Evolutionary conservation across 2,888 invertebrate species (phyloP).

Genomic region (Ophion costatus): DNA sequence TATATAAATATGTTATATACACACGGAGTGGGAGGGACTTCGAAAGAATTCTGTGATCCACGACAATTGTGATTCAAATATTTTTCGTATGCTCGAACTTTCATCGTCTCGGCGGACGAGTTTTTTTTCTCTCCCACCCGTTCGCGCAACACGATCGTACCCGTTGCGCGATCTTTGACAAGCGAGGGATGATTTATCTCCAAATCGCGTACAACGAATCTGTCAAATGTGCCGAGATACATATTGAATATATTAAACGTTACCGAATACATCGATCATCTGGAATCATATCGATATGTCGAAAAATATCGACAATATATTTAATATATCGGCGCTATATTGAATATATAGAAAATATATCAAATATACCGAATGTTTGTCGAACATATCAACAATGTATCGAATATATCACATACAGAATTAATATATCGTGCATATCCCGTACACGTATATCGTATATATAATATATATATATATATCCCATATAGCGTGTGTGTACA

Average conservation of each 20-base stretch:
- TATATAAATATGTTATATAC: slow-evolving; percentile 62
- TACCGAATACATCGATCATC: too few species aligned
- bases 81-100: slow-evolving; percentile 24
- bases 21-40: slow-evolving; percentile 48
- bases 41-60: slow-evolving; percentile 43
- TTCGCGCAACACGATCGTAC: slow-evolving; percentile 36
- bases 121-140: slow-evolving; percentile 31
- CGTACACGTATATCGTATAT: background rate
- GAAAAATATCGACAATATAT: background rate
- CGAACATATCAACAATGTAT: background rate
- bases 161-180: slow-evolving; percentile 44
- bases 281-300: too few species aligned
- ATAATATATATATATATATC: too few species aligned
- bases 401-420: background rate
- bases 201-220: slow-evolving; percentile 3
- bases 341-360: background rate
- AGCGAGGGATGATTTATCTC: slow-evolving; percentile 26
- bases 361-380: background rate
- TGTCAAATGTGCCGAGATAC: background rate
- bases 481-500: too few species aligned
- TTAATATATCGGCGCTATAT: background rate
- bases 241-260: background rate
- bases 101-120: slow-evolving; percentile 11
- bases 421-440: background rate
- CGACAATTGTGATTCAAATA: slow-evolving; percentile 47